phyloP scores from a whole-genome alignment of 1,140 invertebrate species.

The Elymnias hypermnestra region DNA sequence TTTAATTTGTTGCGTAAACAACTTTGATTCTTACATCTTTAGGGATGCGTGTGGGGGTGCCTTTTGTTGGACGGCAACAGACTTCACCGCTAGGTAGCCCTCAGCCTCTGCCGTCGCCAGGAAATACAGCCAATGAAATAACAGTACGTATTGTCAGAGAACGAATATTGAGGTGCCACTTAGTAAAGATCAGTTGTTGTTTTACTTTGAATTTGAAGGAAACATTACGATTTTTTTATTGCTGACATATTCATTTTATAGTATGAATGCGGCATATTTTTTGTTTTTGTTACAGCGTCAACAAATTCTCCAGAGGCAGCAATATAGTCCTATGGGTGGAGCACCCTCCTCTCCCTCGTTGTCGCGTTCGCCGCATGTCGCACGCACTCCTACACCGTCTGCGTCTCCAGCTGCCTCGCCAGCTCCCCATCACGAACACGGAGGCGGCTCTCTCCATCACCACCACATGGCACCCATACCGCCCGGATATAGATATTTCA shows the following conservation, averaged over 20 bases:
- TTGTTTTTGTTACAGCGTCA: constrained; percentile 58
- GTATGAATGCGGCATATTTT: too few relatives aligned
- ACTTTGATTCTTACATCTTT: too few relatives aligned
- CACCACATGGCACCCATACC: constrained; percentile 61
- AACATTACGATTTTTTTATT: too few relatives aligned
- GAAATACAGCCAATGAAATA: constrained; percentile 62
- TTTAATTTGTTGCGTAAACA: too few relatives aligned
- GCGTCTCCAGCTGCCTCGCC: constrained; percentile 56
- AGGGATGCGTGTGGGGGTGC: constrained; percentile 70
- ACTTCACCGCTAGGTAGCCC: constrained; percentile 73
- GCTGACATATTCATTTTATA: too few relatives aligned
- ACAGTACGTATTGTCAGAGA: constrained; percentile 50
- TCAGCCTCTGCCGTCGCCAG: constrained; percentile 69
- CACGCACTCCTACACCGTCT: constrained; percentile 53
- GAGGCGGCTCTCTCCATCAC: constrained; percentile 28
- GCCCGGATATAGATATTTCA: constrained; percentile 71
- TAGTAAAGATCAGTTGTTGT: neutral
- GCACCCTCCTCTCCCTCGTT: constrained; percentile 80
- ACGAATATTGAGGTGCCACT: too few relatives aligned
- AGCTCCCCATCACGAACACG: constrained; percentile 45
- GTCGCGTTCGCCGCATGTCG: constrained; percentile 78
- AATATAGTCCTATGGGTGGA: constrained; percentile 75
- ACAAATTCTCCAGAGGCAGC: constrained; percentile 68
- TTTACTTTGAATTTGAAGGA: too few relatives aligned
- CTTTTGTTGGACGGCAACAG: constrained; percentile 60